Evolutionary conservation across 2,797 vertebrate genomes (phyloP).

Genomic region (Oreonectes daqikongensis): DNA sequence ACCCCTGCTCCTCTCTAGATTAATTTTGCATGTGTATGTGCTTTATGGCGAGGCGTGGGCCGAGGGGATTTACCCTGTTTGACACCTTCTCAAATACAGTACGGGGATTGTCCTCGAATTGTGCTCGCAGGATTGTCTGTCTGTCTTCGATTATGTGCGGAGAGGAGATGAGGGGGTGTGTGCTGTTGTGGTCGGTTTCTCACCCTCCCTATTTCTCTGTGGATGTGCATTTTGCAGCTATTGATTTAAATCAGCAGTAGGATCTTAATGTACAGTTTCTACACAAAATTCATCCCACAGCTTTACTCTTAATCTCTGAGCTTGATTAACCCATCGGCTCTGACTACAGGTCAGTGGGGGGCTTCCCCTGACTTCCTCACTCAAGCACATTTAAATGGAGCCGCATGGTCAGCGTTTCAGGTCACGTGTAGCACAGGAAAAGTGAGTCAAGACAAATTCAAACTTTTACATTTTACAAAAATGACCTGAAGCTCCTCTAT

Average conservation of each 20-base stretch:
- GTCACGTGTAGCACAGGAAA: slow-evolving; percentile 7
- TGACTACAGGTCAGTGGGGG: slow-evolving; percentile 49
- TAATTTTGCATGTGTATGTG: slow-evolving; percentile 55
- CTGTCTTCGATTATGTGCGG: slow-evolving; percentile 26
- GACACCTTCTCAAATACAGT: slow-evolving; percentile 57
- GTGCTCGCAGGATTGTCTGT: slow-evolving; percentile 32
- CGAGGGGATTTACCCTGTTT: slow-evolving; percentile 49
- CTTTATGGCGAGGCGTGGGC: slow-evolving; percentile 39
- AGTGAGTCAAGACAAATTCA: slow-evolving; percentile 27
- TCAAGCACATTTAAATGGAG: slow-evolving; percentile 25
- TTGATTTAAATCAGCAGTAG: slow-evolving; percentile 26
- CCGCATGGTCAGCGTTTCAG: background rate
- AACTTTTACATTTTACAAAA: slow-evolving; percentile 37
- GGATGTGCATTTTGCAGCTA: slow-evolving; percentile 15
- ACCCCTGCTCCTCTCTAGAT: slow-evolving; percentile 57
- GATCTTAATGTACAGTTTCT: slow-evolving; percentile 1
- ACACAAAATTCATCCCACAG: slow-evolving; percentile 71
- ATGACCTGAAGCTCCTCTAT: slow-evolving; percentile 79
- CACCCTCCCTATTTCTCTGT: slow-evolving; percentile 6
- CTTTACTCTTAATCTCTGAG: slow-evolving; percentile 84
- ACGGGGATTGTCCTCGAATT: slow-evolving; percentile 32
- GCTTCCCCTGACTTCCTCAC: slow-evolving; percentile 21
- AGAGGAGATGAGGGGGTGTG: slow-evolving; percentile 14
- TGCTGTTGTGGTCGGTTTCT: slow-evolving; percentile 23
- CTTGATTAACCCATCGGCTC: slow-evolving; percentile 80